These are phyloP conservation scores for Ophioninae sp. DNA, from an alignment of 2,888 invertebrate species.

Conservation along the genomic window DNA sequence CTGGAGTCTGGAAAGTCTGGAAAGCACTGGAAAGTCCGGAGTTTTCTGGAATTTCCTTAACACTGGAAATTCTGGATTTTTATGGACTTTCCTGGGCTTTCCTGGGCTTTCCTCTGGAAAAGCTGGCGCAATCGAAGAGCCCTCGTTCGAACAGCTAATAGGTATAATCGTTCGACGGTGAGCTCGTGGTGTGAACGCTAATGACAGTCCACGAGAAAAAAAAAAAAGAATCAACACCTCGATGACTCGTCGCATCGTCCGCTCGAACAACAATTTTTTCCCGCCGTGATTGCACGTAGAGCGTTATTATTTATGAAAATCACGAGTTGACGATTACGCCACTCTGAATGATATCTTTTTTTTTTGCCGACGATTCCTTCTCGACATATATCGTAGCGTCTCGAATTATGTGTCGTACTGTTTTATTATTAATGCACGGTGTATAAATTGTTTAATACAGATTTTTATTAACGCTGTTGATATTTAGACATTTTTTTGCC, in stretches of 20 bases:
- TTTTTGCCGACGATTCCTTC: conserved; percentile 1
- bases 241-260: neutral
- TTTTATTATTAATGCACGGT: conserved; percentile 31
- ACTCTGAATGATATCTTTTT: conserved; percentile 19
- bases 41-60: neutral
- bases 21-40: neutral
- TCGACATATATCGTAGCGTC: conserved; percentile 20
- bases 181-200: neutral
- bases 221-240: neutral
- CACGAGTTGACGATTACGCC: neutral
- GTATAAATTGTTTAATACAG: neutral
- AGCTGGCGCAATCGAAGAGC: neutral
- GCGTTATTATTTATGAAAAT: neutral
- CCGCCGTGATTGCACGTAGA: too few relatives aligned
- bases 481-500: too few relatives aligned
- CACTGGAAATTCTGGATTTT: neutral
- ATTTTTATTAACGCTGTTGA: neutral
- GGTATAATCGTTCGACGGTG: neutral
- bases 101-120: too few relatives aligned
- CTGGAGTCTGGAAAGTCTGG: neutral
- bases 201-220: neutral
- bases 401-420: conserved; percentile 3
- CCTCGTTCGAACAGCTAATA: too few relatives aligned
- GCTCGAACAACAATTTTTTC: neutral
- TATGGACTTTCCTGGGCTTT: too few relatives aligned